phyloP scores from a whole-genome alignment of 2,797 vertebrate genomes.

The Epinephelus malabaricus region DNA sequence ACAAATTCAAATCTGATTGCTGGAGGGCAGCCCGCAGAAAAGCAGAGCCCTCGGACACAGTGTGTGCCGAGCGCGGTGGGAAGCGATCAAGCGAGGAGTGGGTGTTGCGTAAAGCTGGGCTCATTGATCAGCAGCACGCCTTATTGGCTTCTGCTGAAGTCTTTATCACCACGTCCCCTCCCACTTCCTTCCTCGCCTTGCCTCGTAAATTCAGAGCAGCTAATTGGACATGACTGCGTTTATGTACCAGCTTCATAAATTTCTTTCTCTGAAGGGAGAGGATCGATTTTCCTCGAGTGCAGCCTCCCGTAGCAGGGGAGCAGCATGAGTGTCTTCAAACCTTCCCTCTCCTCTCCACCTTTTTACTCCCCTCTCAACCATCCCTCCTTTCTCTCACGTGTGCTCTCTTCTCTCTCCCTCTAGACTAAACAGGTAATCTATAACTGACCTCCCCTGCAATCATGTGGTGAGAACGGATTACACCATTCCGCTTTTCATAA shows the following conservation, averaged over 20 bases:
- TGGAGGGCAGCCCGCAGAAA: slow-evolving; percentile 3
- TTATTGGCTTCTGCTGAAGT: slow-evolving; percentile 81
- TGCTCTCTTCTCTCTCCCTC: slow-evolving; percentile 22
- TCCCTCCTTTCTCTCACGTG: slow-evolving; percentile 43
- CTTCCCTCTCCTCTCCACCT: slow-evolving; percentile 30
- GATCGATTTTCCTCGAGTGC: slow-evolving; percentile 85
- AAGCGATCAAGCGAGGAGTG: slow-evolving; percentile 48
- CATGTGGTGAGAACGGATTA: slow-evolving; percentile 40
- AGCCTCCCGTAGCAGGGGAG: slow-evolving; percentile 60
- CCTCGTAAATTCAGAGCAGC: slow-evolving; percentile 82
- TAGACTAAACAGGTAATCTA: slow-evolving; percentile 70
- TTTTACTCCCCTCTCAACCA: background rate
- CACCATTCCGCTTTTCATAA: slow-evolving; percentile 15
- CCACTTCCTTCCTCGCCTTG: slow-evolving; percentile 72
- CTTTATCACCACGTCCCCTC: slow-evolving; percentile 79
- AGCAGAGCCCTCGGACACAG: background rate
- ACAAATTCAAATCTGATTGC: slow-evolving; percentile 25
- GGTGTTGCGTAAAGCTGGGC: slow-evolving; percentile 53
- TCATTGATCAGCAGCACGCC: slow-evolving; percentile 81
- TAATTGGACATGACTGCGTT: slow-evolving; percentile 88
- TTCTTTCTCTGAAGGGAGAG: slow-evolving; percentile 82
- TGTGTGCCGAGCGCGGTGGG: background rate
- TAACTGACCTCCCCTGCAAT: slow-evolving; percentile 61
- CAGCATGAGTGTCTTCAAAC: slow-evolving; percentile 68
- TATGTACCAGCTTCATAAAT: slow-evolving; percentile 87